These are phyloP conservation scores for Plemyria rubiginata DNA, from an alignment of 2,888 invertebrate genomes.

Conservation along the genomic window DNA sequence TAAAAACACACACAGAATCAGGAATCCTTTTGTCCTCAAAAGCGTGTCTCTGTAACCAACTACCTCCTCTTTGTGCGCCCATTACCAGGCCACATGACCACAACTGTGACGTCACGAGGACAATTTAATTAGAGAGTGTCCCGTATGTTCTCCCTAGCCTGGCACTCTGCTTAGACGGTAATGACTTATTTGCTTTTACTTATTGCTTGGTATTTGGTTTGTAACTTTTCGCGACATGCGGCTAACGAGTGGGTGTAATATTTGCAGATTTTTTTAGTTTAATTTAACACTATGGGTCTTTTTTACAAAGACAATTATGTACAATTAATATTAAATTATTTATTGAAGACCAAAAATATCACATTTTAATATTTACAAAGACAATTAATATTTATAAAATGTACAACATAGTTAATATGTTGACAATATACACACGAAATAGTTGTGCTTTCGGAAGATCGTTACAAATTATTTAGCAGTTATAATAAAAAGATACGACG, in stretches of 20 bases:
- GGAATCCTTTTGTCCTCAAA: conserved; percentile 23
- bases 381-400: no score
- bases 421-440: no score
- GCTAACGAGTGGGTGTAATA: not conserved
- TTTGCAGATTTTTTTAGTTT: not conserved
- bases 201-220: conserved; percentile 2
- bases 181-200: conserved; percentile 13
- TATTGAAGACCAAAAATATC: no score
- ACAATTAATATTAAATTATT: no score
- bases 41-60: conserved; percentile 21
- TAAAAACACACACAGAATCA: no score
- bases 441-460: no score
- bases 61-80: conserved; percentile 15
- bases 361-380: no score
- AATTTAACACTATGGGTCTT: no score
- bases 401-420: no score
- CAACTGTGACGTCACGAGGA: conserved; percentile 27
- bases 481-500: no score
- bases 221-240: not conserved
- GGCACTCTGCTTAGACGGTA: conserved; percentile 1
- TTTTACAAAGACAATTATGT: no score
- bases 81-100: conserved; percentile 23
- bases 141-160: conserved; percentile 10
- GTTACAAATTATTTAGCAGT: no score
- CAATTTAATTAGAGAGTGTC: conserved; percentile 27